Evolutionary conservation across 1,140 invertebrate genomes (phyloP), one percentile per base, ranked within the genome.

Genomic region (Thereuonema tuberculata): DNA sequence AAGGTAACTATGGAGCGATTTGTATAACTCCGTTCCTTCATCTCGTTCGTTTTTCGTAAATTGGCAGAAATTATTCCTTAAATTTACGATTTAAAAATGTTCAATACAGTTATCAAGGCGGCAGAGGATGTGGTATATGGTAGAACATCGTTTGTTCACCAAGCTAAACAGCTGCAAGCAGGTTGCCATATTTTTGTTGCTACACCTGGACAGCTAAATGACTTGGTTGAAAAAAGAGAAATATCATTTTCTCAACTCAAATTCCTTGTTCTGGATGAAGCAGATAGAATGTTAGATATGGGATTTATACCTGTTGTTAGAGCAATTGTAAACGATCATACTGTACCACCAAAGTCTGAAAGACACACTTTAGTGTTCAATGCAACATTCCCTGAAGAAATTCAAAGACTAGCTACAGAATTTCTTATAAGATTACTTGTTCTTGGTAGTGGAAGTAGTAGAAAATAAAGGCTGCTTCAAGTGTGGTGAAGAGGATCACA

Each of bases 221-320:
- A 98, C 70, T 87, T 98, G 62, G 77, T 94, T 0, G 76, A 82
- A 0, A 81, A 82, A 60, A 81, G 81, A 14, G 80, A 84, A 47
- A 21, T 58, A 9, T 9, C 75, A 1, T 85, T 95, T 48, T 73
- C 78, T 0, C 81, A 82, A 5, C 70, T 93, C 0, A 80, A 84
- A 2, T 94, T 82, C 68, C 75, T 96, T 0, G 88, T 98, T 0
- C 73, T 98, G 1, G 95, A 98, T 71, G 95, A 98, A 75, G 95
- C 93, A 2, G 94, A 98, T 73, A 78, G 91, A n/a, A 96, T 98
- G 92, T 72, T 98, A 24, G 93, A 97, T 66, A 86, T 88, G 83
- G 89, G 93, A 9, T 97, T 96, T 69, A 77, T 84, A 62, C 80
- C 81, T 0, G 81, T 80, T 29, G 82, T 95, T 31, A 81, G 87